phyloP scores from a whole-genome alignment of 2,888 invertebrate genomes.

The Amblyteles armatorius region DNA sequence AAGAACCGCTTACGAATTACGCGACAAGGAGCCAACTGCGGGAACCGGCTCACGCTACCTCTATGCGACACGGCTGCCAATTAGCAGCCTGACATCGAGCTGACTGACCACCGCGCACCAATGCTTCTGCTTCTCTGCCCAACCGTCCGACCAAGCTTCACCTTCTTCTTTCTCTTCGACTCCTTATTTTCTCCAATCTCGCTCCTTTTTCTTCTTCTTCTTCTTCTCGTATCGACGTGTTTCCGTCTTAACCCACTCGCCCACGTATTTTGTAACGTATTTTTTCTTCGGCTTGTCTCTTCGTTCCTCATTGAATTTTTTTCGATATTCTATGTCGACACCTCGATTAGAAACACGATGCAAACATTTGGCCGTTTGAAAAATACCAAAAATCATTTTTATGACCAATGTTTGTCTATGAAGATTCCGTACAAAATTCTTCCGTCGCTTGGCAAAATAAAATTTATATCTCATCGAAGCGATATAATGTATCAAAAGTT shows the following conservation, averaged over 20 bases:
- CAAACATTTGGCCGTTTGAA: too few species aligned
- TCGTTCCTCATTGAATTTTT: slow-evolving; percentile 46
- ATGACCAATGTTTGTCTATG: too few species aligned
- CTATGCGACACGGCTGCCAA: slow-evolving; percentile 84
- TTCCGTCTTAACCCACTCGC: slow-evolving; percentile 60
- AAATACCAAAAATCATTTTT: too few species aligned
- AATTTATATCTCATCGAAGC: too few species aligned
- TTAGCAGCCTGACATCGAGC: slow-evolving; percentile 83
- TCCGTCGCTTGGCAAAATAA: too few species aligned
- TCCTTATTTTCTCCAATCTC: slow-evolving; percentile 16
- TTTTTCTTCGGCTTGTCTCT: slow-evolving; percentile 31
- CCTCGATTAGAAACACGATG: neutral
- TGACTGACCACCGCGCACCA: slow-evolving; percentile 81
- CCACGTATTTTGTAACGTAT: slow-evolving; percentile 52
- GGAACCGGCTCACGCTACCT: slow-evolving; percentile 82
- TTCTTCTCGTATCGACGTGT: slow-evolving; percentile 59
- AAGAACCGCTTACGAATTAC: slow-evolving; percentile 83
- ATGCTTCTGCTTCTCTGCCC: slow-evolving; percentile 66
- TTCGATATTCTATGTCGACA: slow-evolving; percentile 15
- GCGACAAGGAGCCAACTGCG: slow-evolving; percentile 80
- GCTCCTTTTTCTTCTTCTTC: slow-evolving; percentile 68
- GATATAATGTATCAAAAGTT: too few species aligned
- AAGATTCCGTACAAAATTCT: too few species aligned
- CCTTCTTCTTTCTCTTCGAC: slow-evolving; percentile 58
- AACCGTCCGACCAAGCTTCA: slow-evolving; percentile 70